Evolutionary conservation across 2,113 vertebrate genomes (phyloP).

Genomic region (Solea senegalensis): DNA sequence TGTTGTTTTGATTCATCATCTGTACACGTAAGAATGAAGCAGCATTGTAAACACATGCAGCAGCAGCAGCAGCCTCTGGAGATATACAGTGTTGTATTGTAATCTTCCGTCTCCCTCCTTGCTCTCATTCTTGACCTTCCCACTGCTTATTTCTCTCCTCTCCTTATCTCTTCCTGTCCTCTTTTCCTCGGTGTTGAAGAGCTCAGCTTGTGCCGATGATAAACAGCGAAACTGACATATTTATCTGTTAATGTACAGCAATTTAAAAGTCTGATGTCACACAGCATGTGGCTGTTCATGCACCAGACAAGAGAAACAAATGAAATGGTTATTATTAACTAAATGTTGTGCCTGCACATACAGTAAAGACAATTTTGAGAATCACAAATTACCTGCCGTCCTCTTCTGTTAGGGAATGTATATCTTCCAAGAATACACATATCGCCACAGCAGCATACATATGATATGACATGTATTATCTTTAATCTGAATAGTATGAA

Average conservation of each 20-base stretch:
- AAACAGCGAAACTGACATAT: conserved; percentile 17
- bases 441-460: not conserved
- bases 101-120: conserved; percentile 38
- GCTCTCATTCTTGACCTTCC: conserved; percentile 60
- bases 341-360: not conserved
- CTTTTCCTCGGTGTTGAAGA: conserved; percentile 19
- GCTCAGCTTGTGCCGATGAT: conserved; percentile 16
- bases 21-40: conserved; percentile 39
- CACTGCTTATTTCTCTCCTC: conserved; percentile 42
- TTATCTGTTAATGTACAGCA: conserved; percentile 7
- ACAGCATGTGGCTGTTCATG: not conserved
- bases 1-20: conserved; percentile 38
- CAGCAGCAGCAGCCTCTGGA: conserved; percentile 42
- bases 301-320: not conserved
- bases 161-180: conserved; percentile 40
- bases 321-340: not conserved
- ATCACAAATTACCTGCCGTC: not conserved
- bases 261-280: conserved; percentile 7
- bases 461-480: not conserved
- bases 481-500: not conserved
- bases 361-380: not conserved
- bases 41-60: conserved; percentile 44
- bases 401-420: not conserved
- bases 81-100: conserved; percentile 41
- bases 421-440: not conserved